Percentiles rank a stretch among this genome's conserved stretches.
phyloP scores from a whole-genome alignment of 2,888 invertebrate genomes.

The Melanostoma scalare region DNA sequence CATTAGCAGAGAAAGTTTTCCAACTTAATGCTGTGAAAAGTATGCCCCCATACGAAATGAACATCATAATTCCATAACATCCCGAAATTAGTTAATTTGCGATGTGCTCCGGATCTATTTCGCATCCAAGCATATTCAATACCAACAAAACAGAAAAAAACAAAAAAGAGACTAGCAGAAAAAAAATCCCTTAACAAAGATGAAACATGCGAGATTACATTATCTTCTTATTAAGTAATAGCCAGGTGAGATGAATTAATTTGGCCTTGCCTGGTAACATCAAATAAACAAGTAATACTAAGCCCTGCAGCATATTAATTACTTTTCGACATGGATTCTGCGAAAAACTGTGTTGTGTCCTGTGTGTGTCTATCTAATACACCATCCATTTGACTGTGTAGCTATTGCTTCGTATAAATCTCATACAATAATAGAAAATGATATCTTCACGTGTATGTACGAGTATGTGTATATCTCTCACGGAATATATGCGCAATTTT shows the following conservation, averaged over 20 bases:
- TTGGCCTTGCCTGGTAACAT: neutral
- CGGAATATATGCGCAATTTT: conserved; percentile 15
- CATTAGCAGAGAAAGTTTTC: no score
- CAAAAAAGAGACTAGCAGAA: no score
- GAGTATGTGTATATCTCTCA: conserved; percentile 7
- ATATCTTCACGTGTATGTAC: neutral
- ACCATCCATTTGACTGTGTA: no score
- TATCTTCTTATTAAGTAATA: neutral
- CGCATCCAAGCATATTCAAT: no score
- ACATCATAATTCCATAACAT: no score
- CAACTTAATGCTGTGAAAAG: no score
- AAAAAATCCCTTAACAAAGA: no score
- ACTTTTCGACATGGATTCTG: conserved; percentile 15
- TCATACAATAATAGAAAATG: conserved; percentile 2
- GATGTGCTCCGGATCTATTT: no score
- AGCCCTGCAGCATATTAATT: conserved; percentile 9
- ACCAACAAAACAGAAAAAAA: no score
- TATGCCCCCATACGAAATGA: no score
- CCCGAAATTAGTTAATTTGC: no score
- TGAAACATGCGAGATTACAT: conserved; percentile 1
- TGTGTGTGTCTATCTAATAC: neutral
- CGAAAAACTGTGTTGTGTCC: neutral
- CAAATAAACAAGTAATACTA: neutral
- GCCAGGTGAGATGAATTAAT: neutral
- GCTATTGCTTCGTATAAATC: conserved; percentile 11